Evolutionary conservation across 1,140 invertebrate species (phyloP), one percentile per base, ranked within the genome.

Genomic region (Drosophila melanica): DNA sequence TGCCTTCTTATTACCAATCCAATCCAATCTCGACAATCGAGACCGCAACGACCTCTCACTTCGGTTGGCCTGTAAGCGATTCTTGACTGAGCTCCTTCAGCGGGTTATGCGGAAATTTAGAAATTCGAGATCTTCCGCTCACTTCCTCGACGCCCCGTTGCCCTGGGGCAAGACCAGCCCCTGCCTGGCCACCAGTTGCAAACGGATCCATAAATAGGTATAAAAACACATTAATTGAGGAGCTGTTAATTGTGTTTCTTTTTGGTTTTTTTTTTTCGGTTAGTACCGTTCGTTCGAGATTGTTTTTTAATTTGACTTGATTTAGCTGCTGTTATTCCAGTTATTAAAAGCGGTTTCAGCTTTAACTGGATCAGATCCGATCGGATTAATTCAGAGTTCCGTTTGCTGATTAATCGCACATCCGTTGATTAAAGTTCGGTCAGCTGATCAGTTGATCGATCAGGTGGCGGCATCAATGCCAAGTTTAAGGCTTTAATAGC

Each of bases 401-500:
- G 69, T 72, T 66, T 20, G 39, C 14, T 59, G 63, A 72, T 72
- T 66, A 53, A 72, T 72, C 47, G 37, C 63, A 72, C 47, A 67
- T 72, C 63, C 69, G 69, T 48, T 54, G 37, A 63, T 30, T 39
- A 35, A 18, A 8, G 5, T 18, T 30, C 30, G 14, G 50, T 37
- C 30, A 14, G 27, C 6, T 12, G 54, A 11, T 58, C 33, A 35
- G 8, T 35, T 35, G 33, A 35, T 10, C 33, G 27, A 27, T 27
- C 23, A 27, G 23, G 23, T 27, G 23, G 30, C 30, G 30, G 30
- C 4, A 73, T 78, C 81, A 84, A 84, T 84, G 81, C 77, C 81
- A 84, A 84, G 80, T 77, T 85, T 85, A 80, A 85, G 77, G 80
- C 45, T 63, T 64, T 41, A 27, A 27, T 27, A 27, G 27, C 33